Percentiles rank a stretch among this genome's conserved stretches.
Conservation (phyloP, 1,140 invertebrate genomes). For the Drosophila pachea region DNA sequence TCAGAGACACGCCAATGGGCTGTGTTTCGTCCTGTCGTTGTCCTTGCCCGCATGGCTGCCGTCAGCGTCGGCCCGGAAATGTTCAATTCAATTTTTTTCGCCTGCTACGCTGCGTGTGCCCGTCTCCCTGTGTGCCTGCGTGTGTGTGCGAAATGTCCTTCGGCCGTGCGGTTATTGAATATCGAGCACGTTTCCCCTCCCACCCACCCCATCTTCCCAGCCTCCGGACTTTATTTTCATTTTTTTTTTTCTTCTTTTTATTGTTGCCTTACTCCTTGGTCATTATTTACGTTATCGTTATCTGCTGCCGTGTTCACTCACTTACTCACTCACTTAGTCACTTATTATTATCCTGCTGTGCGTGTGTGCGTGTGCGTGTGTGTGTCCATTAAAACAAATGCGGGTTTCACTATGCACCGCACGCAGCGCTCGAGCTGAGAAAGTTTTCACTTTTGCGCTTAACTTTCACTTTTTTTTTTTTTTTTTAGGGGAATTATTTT, state of each 20-base stretch:
- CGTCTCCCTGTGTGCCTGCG: neutral
- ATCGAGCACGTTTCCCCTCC: constrained; percentile 61
- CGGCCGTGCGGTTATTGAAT: constrained; percentile 66
- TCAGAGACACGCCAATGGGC: constrained; percentile 47
- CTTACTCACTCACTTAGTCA: constrained; percentile 59
- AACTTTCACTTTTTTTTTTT: constrained; percentile 20
- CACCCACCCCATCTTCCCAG: neutral
- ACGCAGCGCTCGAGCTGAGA: constrained; percentile 43
- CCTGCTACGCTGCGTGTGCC: neutral
- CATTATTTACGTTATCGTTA: constrained; percentile 73
- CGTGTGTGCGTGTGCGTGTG: constrained; percentile 1
- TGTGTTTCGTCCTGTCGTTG: constrained; percentile 42
- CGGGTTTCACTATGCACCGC: constrained; percentile 61
- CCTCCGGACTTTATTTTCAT: too few species aligned
- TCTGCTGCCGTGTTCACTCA: constrained; percentile 49
- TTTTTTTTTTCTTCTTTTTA: constrained; percentile 21
- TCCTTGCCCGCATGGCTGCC: constrained; percentile 57
- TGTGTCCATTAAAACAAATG: constrained; percentile 61
- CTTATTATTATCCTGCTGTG: constrained; percentile 60
- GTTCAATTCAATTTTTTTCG: constrained; percentile 74
- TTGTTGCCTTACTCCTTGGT: constrained; percentile 38
- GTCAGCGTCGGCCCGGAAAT: constrained; percentile 52
- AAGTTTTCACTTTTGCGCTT: constrained; percentile 51
- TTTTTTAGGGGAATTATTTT: constrained; percentile 4
- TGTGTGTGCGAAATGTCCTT: constrained; percentile 10